Evolutionary conservation across 2,113 vertebrate species (phyloP).

Genomic region (Promerops cafer): DNA sequence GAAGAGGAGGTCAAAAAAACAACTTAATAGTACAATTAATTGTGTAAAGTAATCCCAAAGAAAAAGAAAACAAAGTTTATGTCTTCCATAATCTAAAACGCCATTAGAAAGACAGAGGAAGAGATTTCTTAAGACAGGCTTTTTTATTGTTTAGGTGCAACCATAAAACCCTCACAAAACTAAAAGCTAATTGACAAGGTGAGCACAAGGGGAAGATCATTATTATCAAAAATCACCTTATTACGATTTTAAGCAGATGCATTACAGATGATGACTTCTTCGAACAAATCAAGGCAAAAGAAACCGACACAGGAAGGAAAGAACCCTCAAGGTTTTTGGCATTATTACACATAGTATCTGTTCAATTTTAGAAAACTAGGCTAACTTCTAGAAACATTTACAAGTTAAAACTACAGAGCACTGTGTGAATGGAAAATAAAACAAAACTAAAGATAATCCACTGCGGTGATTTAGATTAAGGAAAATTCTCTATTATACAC

Average conservation of each 20-base stretch:
- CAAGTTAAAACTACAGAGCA: background rate
- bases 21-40: background rate
- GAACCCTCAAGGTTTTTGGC: background rate
- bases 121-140: constrained; percentile 12
- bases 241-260: background rate
- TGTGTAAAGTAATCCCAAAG: background rate
- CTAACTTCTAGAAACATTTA: background rate
- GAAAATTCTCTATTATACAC: background rate
- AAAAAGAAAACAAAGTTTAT: background rate
- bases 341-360: background rate
- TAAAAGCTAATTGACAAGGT: background rate
- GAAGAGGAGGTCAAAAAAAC: background rate
- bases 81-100: background rate
- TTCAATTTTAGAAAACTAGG: background rate
- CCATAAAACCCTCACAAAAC: constrained; percentile 22
- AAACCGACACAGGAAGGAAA: background rate
- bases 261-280: background rate
- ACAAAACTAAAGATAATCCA: background rate
- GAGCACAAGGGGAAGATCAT: background rate
- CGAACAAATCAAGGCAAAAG: background rate
- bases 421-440: background rate
- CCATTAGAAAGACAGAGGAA: constrained; percentile 25
- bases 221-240: background rate
- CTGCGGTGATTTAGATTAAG: background rate
- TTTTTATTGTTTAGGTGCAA: constrained; percentile 46